phyloP scores from a whole-genome alignment of 2,888 invertebrate genomes.

The Mesoligia furuncula region DNA sequence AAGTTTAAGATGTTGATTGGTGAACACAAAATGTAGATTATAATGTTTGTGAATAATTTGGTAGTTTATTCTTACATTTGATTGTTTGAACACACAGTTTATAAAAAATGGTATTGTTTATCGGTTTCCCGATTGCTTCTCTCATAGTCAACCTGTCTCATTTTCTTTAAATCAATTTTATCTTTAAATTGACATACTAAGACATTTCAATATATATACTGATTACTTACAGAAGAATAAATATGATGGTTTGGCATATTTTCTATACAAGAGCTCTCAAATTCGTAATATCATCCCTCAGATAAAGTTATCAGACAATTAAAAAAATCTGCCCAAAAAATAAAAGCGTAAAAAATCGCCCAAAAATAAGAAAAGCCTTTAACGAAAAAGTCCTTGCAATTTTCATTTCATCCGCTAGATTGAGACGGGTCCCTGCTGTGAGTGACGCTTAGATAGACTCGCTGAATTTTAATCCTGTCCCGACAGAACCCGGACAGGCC shows the following conservation, averaged over 20 bases:
- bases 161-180: not conserved
- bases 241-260: not conserved
- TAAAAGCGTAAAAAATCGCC: not conserved
- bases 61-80: not conserved
- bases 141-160: not conserved
- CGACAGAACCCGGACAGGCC: not conserved
- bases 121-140: not conserved
- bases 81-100: not conserved
- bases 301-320: not conserved
- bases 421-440: constrained; percentile 34
- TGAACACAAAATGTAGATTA: not conserved
- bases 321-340: not conserved
- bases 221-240: not conserved
- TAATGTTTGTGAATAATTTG: not conserved
- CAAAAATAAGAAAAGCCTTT: not conserved
- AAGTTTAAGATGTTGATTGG: not conserved
- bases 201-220: not conserved
- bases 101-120: rapidly evolving
- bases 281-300: not conserved
- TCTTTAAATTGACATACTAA: not conserved
- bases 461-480: constrained; percentile 43
- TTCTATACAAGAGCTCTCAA: no score
- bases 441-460: constrained; percentile 47
- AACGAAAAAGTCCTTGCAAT: constrained; percentile 4
- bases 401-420: constrained; percentile 18